Evolutionary conservation across 2,113 vertebrate species (phyloP).

Genomic region (Eurystomus gularis): DNA sequence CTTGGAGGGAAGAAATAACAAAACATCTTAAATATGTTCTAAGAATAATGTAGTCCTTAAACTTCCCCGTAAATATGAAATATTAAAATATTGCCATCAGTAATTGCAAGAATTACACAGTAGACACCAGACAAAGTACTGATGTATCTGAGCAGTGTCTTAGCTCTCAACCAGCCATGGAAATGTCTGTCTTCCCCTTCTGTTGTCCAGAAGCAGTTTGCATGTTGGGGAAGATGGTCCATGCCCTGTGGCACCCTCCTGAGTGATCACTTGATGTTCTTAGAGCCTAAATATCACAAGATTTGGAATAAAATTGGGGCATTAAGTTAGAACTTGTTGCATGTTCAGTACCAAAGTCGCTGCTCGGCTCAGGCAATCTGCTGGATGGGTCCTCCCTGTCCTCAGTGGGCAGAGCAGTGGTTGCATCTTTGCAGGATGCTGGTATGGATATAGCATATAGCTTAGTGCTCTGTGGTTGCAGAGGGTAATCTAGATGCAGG

Average conservation of each 20-base stretch:
- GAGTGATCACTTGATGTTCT: background rate
- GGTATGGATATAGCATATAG: background rate
- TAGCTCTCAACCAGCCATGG: background rate
- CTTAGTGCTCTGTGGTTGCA: background rate
- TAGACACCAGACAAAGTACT: background rate
- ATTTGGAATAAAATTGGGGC: background rate
- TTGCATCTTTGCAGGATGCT: background rate
- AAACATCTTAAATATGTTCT: background rate
- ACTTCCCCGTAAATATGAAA: background rate
- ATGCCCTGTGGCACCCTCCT: background rate
- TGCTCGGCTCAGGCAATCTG: background rate
- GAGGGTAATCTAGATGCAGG: background rate
- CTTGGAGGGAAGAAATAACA: background rate
- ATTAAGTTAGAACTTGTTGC: accelerated
- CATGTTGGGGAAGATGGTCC: background rate
- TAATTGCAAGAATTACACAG: background rate
- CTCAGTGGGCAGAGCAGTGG: background rate
- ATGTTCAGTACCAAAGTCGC: accelerated
- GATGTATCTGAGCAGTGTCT: background rate
- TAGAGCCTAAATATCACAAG: background rate
- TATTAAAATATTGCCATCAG: background rate
- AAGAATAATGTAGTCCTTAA: background rate
- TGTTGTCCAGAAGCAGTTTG: background rate
- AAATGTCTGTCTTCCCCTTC: background rate
- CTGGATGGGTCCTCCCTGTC: background rate